phyloP scores from a whole-genome alignment of 2,888 invertebrate species.

The Leptinotarsa peninsularis region DNA sequence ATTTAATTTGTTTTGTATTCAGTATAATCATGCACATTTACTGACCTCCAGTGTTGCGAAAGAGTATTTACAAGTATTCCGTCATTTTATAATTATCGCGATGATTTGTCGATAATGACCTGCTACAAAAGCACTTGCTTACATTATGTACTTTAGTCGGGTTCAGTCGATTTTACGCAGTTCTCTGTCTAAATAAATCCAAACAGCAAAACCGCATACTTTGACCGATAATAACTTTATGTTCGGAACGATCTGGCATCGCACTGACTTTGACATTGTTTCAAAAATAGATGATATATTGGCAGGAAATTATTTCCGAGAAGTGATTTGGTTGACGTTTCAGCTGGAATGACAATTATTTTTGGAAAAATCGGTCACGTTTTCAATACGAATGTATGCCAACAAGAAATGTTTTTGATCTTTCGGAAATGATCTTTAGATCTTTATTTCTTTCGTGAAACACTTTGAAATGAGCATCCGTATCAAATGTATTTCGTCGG shows the following conservation, averaged over 20 bases:
- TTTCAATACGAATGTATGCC: background rate
- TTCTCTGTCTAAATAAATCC: background rate
- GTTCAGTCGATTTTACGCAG: constrained; percentile 3
- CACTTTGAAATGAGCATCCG: no score
- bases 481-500: no score
- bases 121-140: constrained; percentile 12
- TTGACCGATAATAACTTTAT: constrained; percentile 11
- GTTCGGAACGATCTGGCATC: constrained; percentile 4
- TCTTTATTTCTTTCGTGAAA: no score
- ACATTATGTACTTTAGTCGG: constrained; percentile 3
- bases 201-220: background rate
- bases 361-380: background rate
- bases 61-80: constrained; percentile 1
- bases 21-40: background rate
- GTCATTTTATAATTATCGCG: constrained; percentile 1
- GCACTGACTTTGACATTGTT: constrained; percentile 25
- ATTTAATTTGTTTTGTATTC: background rate
- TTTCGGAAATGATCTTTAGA: no score
- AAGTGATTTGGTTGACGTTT: constrained; percentile 3
- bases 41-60: background rate
- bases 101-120: constrained; percentile 11
- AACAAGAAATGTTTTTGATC: background rate
- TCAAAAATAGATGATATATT: constrained; percentile 22
- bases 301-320: background rate
- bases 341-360: constrained; percentile 3